phyloP scores from a whole-genome alignment of 2,888 invertebrate species.

The Dermolepida albohirtum region DNA sequence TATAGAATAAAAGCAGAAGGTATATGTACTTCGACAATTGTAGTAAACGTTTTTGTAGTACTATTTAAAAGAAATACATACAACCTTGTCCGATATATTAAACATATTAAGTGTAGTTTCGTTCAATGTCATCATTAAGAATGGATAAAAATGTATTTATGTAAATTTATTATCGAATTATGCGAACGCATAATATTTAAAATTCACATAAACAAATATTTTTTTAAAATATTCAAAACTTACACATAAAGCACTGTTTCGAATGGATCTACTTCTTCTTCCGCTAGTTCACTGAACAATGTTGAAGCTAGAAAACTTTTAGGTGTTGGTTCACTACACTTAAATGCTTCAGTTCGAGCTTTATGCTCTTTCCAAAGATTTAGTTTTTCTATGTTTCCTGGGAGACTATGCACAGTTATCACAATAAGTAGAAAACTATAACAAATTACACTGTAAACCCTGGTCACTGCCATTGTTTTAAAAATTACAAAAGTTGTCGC shows the following conservation, averaged over 20 bases:
- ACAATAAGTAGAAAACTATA: conserved; percentile 8
- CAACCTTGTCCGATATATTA: too few relatives aligned
- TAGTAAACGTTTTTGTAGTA: too few relatives aligned
- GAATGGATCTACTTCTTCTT: neutral
- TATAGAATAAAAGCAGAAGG: neutral
- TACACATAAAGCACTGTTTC: conserved; percentile 9
- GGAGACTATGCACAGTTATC: neutral
- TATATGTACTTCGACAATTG: neutral
- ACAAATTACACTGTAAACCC: neutral
- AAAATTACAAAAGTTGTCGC: neutral
- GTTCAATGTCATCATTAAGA: too few relatives aligned
- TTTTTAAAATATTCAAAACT: neutral
- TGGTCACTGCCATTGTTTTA: neutral
- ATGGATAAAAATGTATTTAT: too few relatives aligned
- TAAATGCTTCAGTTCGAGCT: neutral
- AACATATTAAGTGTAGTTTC: too few relatives aligned
- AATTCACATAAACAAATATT: neutral
- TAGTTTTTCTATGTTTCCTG: neutral
- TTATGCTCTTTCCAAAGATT: conserved; percentile 5
- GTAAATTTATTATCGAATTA: too few relatives aligned
- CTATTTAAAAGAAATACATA: too few relatives aligned
- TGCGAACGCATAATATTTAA: neutral
- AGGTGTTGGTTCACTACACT: conserved; percentile 14
- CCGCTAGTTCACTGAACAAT: conserved; percentile 1
- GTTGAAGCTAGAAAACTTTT: conserved; percentile 1